Conservation (phyloP, 2,797 vertebrate genomes). For the Ceryle rudis region DNA sequence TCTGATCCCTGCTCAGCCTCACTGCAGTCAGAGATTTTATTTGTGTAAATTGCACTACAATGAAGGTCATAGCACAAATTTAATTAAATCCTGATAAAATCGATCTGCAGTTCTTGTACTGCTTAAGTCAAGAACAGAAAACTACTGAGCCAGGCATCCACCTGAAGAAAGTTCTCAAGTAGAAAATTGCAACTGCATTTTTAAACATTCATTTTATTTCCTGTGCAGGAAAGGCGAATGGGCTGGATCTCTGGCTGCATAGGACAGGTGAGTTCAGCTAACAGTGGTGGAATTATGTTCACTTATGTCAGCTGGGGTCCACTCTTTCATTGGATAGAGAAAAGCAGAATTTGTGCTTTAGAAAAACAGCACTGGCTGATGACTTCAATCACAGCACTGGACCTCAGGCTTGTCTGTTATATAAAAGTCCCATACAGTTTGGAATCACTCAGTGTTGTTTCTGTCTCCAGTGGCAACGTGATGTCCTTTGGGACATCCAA, state of each 20-base stretch:
- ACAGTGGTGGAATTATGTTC: not conserved
- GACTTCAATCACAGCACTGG: not conserved
- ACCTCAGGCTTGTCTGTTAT: not conserved
- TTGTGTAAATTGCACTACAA: not conserved
- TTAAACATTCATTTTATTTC: not conserved
- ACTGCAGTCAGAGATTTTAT: not conserved
- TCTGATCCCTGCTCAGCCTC: not conserved
- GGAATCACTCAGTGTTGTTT: not conserved
- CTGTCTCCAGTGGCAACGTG: not conserved
- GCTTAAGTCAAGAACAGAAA: not conserved
- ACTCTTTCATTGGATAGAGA: not conserved
- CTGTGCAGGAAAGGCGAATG: not conserved
- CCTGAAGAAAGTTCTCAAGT: slow-evolving; percentile 10
- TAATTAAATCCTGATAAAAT: slow-evolving; percentile 62
- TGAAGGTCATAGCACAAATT: slow-evolving; percentile 40
- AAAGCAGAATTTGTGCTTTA: not conserved
- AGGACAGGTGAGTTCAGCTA: not conserved
- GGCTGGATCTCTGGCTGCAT: not conserved
- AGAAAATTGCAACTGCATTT: slow-evolving; percentile 39
- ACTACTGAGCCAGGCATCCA: not conserved
- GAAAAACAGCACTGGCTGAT: not conserved
- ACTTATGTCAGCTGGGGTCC: not conserved
- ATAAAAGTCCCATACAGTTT: not conserved
- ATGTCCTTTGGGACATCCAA: not conserved
- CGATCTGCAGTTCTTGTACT: not conserved